Conservation (phyloP, 2,113 vertebrate species). For the Muntiacus reevesi region DNA sequence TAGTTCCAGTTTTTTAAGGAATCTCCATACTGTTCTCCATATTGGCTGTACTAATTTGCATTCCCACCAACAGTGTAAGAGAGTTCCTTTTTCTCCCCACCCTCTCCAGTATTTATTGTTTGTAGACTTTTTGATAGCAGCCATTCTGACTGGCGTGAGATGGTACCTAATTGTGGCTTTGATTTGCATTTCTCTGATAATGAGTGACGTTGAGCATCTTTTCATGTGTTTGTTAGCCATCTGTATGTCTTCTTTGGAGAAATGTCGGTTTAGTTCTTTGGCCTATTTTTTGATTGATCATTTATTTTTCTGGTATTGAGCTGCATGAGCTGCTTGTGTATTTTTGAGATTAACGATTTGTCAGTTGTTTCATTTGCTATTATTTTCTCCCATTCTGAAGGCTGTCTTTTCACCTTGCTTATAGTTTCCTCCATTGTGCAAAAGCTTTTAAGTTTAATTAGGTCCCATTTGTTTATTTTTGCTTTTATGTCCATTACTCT, state of each 20-base stretch:
- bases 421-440: background rate
- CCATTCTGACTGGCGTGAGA: background rate
- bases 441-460: background rate
- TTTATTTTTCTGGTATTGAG: background rate
- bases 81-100: background rate
- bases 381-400: background rate
- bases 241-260: background rate
- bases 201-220: background rate
- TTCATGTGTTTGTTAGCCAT: background rate
- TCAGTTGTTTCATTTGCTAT: background rate
- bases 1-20: background rate
- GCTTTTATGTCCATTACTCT: background rate
- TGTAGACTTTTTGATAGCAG: background rate
- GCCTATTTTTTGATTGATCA: background rate
- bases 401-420: background rate
- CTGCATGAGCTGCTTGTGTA: background rate
- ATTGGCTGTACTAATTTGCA: background rate
- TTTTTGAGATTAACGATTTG: background rate
- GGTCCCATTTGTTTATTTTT: background rate
- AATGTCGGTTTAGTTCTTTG: background rate
- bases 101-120: background rate
- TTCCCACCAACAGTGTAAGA: background rate
- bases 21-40: background rate
- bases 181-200: background rate
- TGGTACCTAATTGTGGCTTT: background rate